A percentile compares a stretch with the other conserved stretches of the same genome.
phyloP scores from a whole-genome alignment of 2,113 vertebrate species.

The Paratilapia polleni region DNA sequence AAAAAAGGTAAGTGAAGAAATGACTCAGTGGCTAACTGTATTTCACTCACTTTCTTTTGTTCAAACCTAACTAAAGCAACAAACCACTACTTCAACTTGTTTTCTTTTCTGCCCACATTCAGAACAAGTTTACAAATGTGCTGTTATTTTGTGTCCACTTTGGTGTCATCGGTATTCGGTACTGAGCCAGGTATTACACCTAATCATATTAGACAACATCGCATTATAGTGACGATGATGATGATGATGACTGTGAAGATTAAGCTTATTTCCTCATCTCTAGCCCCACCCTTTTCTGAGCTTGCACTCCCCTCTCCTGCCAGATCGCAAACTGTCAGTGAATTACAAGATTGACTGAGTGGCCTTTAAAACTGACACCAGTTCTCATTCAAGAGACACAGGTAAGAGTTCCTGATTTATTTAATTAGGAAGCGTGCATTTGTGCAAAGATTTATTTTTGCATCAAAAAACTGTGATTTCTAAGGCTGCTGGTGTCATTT shows the following conservation, averaged over 20 bases:
- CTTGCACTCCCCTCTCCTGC: not conserved
- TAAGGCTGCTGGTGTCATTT: not conserved
- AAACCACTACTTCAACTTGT: not conserved
- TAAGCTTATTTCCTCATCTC: slow-evolving; percentile 42
- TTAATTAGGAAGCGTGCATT: not conserved
- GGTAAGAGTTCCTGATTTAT: slow-evolving; percentile 6
- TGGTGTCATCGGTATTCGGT: not conserved
- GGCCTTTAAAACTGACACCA: not conserved
- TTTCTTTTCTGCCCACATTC: not conserved
- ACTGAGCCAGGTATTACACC: not conserved
- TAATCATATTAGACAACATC: slow-evolving; percentile 47
- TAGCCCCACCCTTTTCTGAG: slow-evolving; percentile 25
- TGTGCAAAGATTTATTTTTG: not conserved
- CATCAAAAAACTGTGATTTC: not conserved
- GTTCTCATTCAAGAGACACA: not conserved
- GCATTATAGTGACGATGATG: slow-evolving; percentile 9
- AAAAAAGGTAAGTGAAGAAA: too few species aligned
- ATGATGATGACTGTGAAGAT: slow-evolving; percentile 41
- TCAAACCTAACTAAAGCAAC: not conserved
- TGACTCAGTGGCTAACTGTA: not conserved
- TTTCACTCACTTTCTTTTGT: rapidly evolving
- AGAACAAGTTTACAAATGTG: not conserved
- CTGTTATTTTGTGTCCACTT: not conserved
- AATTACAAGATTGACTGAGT: not conserved
- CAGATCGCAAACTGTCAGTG: not conserved